Evolutionary conservation across 92 coral and sea anemone species (phyloP), one percentile per base, ranked within the genome.

Genomic region (Porites lobata): DNA sequence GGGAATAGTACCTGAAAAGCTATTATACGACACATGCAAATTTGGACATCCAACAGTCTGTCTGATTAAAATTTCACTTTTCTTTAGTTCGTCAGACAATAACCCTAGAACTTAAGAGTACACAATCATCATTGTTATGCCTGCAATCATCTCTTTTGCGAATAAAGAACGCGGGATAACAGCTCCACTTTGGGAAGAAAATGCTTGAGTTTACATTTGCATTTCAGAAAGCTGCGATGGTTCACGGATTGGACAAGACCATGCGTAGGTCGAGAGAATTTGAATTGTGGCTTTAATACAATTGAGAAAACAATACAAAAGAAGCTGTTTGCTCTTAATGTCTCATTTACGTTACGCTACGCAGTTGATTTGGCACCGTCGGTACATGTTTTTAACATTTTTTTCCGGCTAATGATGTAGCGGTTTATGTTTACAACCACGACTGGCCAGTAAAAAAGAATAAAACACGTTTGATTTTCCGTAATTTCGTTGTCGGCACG

Each of bases 1-100:
- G 19, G n/a, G 9, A 63, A 47, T 38, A 38, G 47, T 7, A 50
- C 19, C 54, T 10, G 56, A 18, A 4, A 6, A 9, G 15, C 62
- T 8, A 79, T 80, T 51, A 65, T 21, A 22, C 15, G 21, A 29
- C 75, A 9, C 52, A 80, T 80, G 85, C 85, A 80, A 80, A 80
- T 80, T 80, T 22, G 12, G 62, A 21, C 26, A 65, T 52, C 21
- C 1, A 75, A 54, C 18, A 52, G 78, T 14, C 56, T 52, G 11
- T 11, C n/a, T 53, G 78, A 75, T 75, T 75, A 75, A 75, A 75
- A 19, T 75, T 75, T 52, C 57, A 75, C 78, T 57, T 59, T 75
- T 73, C 54, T 22, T 20, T 53, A 17, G 26, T 38, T 19, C 22
- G n/a, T 13, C 47, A 38, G 47, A 75, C 78, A 75, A 75, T 50